Base-by-base conservation (phyloP, 2,113 vertebrate species). In the Hystrix cristata region DNA sequence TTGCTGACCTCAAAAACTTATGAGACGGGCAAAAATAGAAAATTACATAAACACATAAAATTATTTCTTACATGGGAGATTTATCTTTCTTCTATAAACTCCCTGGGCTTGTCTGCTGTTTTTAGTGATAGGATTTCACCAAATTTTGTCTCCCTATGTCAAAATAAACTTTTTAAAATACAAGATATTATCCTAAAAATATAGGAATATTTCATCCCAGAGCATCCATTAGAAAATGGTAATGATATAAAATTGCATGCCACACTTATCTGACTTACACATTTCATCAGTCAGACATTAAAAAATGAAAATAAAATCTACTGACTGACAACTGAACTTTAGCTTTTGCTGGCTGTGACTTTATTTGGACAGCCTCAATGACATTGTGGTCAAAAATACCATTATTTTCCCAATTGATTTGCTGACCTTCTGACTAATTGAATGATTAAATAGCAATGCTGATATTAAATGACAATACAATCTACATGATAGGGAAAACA, bases 381-480 rank as follows among this genome's bases (percentile, higher is more conserved):
- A 69, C 25, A 43, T 18, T 15, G 3, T 60, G 59, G 19, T 55
- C 11, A 87, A 81, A 95, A 64, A 60, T 21, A n/a, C 13, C 53
- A 79, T 38, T 69, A 69, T 91, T 88, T 71, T 82, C 57, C n/a
- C 7, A 51, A 5, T 69, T 97, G 19, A 81, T 25, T 93, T 16
- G 91, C 57, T 86, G 57, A 23, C 89, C 7, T 88, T 80, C 43
- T 64, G 64, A 89, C 10, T 46, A 29, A 57, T 1, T 62, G 23
- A 81, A 67, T 90, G 8, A 72, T 69, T 87, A 94, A 90, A 82
- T 48, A 88, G 1, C 10, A 76, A 48, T 34, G 2, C 0, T 96
- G 31, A 93, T 94, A 93, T 51, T 59, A 97, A 96, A 97, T 97
- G 80, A 87, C 55, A 97, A 90, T 95, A 59, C 81, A 95, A 86